Percentiles rank a stretch among this genome's conserved stretches.
These are phyloP conservation scores for Calyptommatus sinebrachiatus DNA, from an alignment of 2,113 vertebrate species.

Conservation along the genomic window DNA sequence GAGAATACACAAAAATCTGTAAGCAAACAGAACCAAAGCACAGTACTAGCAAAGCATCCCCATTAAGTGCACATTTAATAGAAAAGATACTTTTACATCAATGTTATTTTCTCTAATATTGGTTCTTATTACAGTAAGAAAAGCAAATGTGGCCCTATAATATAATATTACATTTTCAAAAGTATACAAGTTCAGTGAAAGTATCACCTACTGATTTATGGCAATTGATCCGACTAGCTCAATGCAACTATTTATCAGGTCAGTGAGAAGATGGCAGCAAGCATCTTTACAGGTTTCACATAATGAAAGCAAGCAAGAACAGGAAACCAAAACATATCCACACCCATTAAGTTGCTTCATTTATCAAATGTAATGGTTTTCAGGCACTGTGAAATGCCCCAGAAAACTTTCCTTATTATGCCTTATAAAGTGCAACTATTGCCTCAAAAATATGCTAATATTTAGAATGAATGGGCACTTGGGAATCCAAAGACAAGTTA, in stretches of 20 bases:
- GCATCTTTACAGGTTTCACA: background rate
- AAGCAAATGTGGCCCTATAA: background rate
- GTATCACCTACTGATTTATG: background rate
- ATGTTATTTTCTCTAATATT: background rate
- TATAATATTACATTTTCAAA: no score
- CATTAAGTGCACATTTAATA: background rate
- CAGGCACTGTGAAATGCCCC: background rate
- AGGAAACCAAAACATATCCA: background rate
- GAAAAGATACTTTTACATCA: background rate
- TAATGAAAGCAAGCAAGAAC: background rate
- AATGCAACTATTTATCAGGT: background rate
- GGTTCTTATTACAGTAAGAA: background rate
- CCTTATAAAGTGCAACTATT: background rate
- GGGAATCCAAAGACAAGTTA: no score
- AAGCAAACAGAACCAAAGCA: background rate
- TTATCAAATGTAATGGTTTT: background rate
- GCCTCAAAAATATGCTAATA: background rate
- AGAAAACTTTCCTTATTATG: background rate
- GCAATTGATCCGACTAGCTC: background rate
- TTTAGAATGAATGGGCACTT: no score
- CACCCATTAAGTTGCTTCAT: background rate
- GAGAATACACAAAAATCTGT: background rate
- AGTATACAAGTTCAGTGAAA: background rate
- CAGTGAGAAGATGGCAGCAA: background rate
- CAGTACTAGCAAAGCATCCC: background rate